phyloP scores from a whole-genome alignment of 2,888 invertebrate species.

The Furcula furcula region DNA sequence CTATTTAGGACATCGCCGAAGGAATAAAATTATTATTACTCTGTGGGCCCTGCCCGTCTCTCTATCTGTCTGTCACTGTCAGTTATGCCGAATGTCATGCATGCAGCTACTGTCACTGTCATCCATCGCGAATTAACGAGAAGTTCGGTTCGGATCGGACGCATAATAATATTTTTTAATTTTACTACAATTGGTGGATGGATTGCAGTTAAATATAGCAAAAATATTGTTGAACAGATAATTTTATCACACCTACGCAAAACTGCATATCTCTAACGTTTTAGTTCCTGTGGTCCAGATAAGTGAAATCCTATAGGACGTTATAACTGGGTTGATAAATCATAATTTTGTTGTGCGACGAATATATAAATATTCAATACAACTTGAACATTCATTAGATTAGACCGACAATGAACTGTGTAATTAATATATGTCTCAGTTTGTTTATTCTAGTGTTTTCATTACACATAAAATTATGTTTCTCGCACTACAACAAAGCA shows the following conservation, averaged over 20 bases:
- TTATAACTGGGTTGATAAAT: neutral
- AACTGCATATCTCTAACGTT: constrained; percentile 36
- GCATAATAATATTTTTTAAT: too few species aligned
- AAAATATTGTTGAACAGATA: constrained; percentile 7
- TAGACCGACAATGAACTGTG: constrained; percentile 8
- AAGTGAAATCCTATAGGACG: constrained; percentile 12
- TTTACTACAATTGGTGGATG: neutral
- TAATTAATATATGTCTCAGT: constrained; percentile 26
- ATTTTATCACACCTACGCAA: constrained; percentile 53
- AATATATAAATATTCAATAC: too few species aligned
- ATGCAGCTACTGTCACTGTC: too few species aligned
- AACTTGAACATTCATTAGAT: too few species aligned
- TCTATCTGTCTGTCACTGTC: too few species aligned
- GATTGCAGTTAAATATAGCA: constrained; percentile 5
- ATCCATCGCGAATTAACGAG: too few species aligned
- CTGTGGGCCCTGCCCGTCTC: too few species aligned
- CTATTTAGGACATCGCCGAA: too few species aligned
- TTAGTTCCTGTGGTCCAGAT: constrained; percentile 42
- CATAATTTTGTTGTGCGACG: constrained; percentile 9
- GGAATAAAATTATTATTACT: too few species aligned
- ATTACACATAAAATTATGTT: constrained; percentile 45
- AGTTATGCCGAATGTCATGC: too few species aligned
- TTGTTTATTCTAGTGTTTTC: constrained; percentile 46
- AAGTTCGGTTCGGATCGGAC: too few species aligned
- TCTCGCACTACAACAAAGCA: constrained; percentile 65